phyloP scores from a whole-genome alignment of 2,888 invertebrate species.

The Calameuta pallipes region DNA sequence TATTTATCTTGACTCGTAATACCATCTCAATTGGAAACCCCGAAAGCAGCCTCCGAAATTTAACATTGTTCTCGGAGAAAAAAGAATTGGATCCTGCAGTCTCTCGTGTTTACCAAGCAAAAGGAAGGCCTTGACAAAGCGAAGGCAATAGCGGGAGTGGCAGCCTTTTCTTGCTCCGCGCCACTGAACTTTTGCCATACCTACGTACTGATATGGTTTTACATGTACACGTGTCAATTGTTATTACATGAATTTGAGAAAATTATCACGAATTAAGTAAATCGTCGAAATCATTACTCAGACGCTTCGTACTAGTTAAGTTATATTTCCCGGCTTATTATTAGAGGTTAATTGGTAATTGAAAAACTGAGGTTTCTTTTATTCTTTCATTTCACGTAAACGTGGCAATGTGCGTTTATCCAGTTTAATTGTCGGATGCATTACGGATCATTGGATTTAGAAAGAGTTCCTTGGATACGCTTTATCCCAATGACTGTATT shows the following conservation, averaged over 20 bases:
- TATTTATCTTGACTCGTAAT: neutral
- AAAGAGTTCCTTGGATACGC: neutral
- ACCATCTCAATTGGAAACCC: neutral
- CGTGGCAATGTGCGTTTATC: neutral
- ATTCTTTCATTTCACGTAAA: neutral
- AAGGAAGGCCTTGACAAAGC: slow-evolving; percentile 44
- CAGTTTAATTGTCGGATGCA: neutral
- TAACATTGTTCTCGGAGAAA: neutral
- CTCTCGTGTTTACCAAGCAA: neutral
- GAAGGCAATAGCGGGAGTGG: slow-evolving; percentile 38
- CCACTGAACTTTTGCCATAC: slow-evolving; percentile 36
- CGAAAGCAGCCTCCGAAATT: neutral
- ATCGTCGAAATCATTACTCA: neutral
- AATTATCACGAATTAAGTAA: neutral
- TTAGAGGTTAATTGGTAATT: too few relatives aligned
- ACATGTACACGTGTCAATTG: neutral
- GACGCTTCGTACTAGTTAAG: neutral
- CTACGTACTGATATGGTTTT: neutral
- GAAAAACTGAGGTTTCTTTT: neutral
- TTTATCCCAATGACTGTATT: neutral
- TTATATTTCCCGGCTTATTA: neutral
- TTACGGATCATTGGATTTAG: neutral
- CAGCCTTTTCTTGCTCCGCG: slow-evolving; percentile 37
- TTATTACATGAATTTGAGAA: neutral
- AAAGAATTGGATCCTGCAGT: neutral